Percentiles rank a stretch among this genome's conserved stretches.
phyloP scores from a whole-genome alignment of 2,797 vertebrate species.

The Orientallactaga sibirica region DNA sequence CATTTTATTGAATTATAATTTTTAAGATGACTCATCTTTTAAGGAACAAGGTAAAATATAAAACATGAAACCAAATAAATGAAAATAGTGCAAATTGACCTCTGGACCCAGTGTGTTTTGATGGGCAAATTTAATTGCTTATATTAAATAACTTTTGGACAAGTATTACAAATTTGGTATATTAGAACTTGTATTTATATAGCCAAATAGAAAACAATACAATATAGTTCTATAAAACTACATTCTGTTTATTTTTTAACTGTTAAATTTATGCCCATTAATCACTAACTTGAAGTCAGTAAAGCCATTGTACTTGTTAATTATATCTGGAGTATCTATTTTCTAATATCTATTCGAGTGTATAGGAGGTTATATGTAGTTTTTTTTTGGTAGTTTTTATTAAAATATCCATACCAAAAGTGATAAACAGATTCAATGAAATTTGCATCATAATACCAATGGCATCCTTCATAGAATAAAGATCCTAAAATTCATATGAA shows the following conservation, averaged over 20 bases:
- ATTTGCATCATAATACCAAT: too few species aligned
- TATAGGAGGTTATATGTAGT: neutral
- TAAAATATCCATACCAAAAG: too few species aligned
- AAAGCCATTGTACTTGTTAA: neutral
- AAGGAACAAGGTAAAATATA: conserved; percentile 36
- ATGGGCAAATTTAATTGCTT: conserved; percentile 42
- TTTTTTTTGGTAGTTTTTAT: neutral
- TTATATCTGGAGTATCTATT: neutral
- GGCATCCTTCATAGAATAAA: too few species aligned
- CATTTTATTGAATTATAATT: conserved; percentile 53
- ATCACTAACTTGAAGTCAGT: conserved; percentile 28
- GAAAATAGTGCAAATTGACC: conserved; percentile 12
- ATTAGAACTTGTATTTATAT: neutral
- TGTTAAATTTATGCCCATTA: neutral
- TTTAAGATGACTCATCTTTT: conserved; percentile 60
- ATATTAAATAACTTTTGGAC: conserved; percentile 51
- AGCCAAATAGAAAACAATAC: conserved; percentile 17
- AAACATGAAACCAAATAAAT: conserved; percentile 53
- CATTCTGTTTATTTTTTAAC: conserved; percentile 52
- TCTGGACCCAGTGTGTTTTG: conserved; percentile 20
- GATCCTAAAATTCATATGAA: too few species aligned
- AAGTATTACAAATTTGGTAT: conserved; percentile 21
- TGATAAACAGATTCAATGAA: too few species aligned
- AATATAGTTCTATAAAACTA: conserved; percentile 35
- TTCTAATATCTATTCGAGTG: neutral